Percentiles rank a stretch among this genome's conserved stretches.
These are phyloP conservation scores for Drosophila repleta DNA, from an alignment of 1,140 invertebrate species.

Conservation along the genomic window DNA sequence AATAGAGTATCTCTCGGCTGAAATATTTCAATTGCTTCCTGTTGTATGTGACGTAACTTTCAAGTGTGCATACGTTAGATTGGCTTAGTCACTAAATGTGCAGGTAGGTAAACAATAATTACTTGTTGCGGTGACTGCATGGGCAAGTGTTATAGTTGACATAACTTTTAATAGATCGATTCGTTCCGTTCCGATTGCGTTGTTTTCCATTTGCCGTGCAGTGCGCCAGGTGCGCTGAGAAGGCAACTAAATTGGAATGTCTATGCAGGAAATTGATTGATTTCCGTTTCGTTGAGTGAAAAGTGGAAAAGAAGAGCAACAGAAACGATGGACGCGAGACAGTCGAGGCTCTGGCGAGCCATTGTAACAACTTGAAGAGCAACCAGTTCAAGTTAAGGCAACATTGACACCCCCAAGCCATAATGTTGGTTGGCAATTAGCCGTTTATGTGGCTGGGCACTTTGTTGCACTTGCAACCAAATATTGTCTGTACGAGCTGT, in stretches of 20 bases:
- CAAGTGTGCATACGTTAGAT: background rate
- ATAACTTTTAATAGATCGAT: slow-evolving; percentile 3
- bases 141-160: background rate
- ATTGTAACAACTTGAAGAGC: background rate
- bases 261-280: slow-evolving; percentile 80
- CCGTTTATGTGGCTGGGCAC: slow-evolving; percentile 36
- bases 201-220: slow-evolving; percentile 22
- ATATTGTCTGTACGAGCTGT: slow-evolving; percentile 42
- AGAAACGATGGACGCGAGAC: background rate
- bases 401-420: slow-evolving; percentile 19
- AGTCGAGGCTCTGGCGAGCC: background rate
- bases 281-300: slow-evolving; percentile 52
- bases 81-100: background rate
- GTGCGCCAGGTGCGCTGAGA: slow-evolving; percentile 24
- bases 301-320: slow-evolving; percentile 32
- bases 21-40: background rate
- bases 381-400: background rate
- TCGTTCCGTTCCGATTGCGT: background rate
- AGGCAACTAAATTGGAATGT: slow-evolving; percentile 46
- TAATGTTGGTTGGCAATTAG: slow-evolving; percentile 47
- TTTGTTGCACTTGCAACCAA: slow-evolving; percentile 37
- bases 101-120: no score
- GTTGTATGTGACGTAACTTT: background rate
- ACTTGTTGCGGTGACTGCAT: no score
- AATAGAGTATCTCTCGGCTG: no score